Conservation (phyloP, 2,888 invertebrate genomes). For the Orchesellides sinensis region DNA sequence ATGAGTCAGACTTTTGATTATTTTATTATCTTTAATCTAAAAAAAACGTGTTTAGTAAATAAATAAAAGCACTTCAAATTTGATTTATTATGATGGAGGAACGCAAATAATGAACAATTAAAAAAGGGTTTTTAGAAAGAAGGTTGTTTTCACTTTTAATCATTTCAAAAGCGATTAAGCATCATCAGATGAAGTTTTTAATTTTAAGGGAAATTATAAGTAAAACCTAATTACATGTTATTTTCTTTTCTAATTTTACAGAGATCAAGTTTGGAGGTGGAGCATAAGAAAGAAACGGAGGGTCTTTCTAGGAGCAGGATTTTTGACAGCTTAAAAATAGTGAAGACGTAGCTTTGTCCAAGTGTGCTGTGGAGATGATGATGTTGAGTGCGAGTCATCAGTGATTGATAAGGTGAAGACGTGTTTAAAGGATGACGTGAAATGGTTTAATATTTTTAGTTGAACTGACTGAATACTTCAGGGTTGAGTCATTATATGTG, state of each 20-base stretch:
- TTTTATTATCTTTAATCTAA: not conserved
- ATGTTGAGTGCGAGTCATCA: too few relatives aligned
- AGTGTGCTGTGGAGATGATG: too few relatives aligned
- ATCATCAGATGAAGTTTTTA: not conserved
- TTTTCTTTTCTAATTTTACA: too few relatives aligned
- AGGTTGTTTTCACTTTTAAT: not conserved
- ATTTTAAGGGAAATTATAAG: not conserved
- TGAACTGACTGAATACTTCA: not conserved
- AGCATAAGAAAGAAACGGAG: too few relatives aligned
- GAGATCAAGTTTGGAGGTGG: too few relatives aligned
- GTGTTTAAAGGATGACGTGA: too few relatives aligned
- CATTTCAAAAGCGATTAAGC: not conserved
- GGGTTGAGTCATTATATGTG: not conserved
- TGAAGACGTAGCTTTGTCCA: too few relatives aligned
- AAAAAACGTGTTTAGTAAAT: not conserved
- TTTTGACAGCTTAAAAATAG: too few relatives aligned
- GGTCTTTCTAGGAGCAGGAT: too few relatives aligned
- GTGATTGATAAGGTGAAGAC: too few relatives aligned
- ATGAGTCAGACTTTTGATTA: conserved; percentile 30
- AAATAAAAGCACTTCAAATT: not conserved
- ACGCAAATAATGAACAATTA: not conserved
- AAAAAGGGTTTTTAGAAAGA: not conserved
- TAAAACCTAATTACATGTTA: too few relatives aligned
- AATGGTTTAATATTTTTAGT: too few relatives aligned
- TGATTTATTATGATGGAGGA: not conserved